Base-by-base conservation (phyloP, 2,113 vertebrate genomes). In the Eublepharis macularius region DNA sequence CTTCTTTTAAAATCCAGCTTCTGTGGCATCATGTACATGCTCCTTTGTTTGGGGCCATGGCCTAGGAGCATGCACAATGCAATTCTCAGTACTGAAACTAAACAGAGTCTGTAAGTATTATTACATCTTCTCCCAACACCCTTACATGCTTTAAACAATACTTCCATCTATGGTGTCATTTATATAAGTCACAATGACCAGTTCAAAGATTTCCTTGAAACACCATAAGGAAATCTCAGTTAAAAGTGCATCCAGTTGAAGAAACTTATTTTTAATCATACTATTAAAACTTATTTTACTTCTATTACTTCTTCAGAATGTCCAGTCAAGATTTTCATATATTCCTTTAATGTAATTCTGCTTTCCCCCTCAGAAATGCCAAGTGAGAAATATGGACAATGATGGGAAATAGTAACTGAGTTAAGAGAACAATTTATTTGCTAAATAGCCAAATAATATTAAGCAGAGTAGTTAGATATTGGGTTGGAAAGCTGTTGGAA, bases 21-120 rank as follows among this genome's bases (percentile, higher is more conserved):
- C 69, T 88, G 80, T 75, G 73, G 87, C 88, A 77, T 89, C n/a
- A 86, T 88, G 74, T 14, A 76, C 81, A 89, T 43, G 4, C 9
- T 2, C 39, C 49, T 57, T 47, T 54, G 17, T 36, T 9, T 63
- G 49, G 3, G 49, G 34, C 36, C 24, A 41, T 63, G 34, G 39
- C 51, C 45, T 47, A 49, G 17, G 14, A 12, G 88, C 63, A 72
- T 73, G 80, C 36, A 49, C 74, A 82, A 66, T 43, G 39, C 32
- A 0, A 0, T 82, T 81, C 89, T 79, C 77, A 84, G 86, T 54
- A 14, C 36, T 8, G 16, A 19, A 39, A 81, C n/a, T 84, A 75
- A 90, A 66, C 76, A 76, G 36, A 29, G 76, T 4, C 0, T 32
- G 70, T 17, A n/a, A 2, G 47, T 12, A 0, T 72, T 63, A 79